These are phyloP conservation scores for Platorchestia sp. DNA, from an alignment of 1,140 invertebrate genomes.

Conservation along the genomic window DNA sequence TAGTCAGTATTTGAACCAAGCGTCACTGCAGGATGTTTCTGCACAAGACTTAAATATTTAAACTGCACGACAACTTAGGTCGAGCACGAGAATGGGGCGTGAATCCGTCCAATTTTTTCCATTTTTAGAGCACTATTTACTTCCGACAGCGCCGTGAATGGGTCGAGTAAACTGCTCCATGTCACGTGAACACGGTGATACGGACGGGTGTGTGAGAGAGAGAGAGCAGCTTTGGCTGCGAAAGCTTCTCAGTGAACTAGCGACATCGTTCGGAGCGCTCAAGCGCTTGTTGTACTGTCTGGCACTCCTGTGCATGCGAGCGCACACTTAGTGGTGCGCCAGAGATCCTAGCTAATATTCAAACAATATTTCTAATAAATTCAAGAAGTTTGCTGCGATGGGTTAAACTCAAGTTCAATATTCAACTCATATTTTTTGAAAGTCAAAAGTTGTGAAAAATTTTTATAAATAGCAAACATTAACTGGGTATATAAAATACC, in stretches of 20 bases:
- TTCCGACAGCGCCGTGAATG: neutral
- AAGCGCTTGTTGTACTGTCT: neutral
- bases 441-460: too few species aligned
- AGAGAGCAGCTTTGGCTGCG: neutral
- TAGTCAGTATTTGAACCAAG: neutral
- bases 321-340: too few species aligned
- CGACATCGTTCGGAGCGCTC: neutral
- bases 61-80: neutral
- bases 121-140: neutral
- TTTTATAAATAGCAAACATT: too few species aligned
- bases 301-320: too few species aligned
- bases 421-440: too few species aligned
- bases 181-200: neutral
- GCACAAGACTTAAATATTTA: neutral
- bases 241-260: neutral
- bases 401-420: too few species aligned
- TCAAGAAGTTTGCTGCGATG: too few species aligned
- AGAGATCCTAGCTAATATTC: too few species aligned
- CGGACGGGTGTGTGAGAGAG: neutral
- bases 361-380: too few species aligned
- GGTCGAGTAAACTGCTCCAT: neutral
- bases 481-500: too few species aligned
- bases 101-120: neutral
- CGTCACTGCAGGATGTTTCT: neutral
- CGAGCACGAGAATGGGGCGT: neutral